These are phyloP conservation scores for Erinaceus europaeus DNA, from an alignment of 2,113 vertebrate species.

Conservation along the genomic window DNA sequence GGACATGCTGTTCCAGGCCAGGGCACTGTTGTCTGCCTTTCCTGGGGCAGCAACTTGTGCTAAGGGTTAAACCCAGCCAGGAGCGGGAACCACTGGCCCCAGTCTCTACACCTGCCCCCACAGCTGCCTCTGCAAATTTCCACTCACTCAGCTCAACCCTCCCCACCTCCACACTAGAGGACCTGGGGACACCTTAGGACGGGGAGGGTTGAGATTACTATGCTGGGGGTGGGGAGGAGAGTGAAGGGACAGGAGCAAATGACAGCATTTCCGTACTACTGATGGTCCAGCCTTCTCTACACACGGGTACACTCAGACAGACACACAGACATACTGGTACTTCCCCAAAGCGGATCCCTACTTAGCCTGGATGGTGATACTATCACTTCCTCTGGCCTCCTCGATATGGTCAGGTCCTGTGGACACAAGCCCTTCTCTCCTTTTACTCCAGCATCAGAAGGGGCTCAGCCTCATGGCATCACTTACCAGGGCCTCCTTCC, in stretches of 20 bases:
- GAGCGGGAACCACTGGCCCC: background rate
- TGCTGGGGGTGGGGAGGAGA: too few species aligned
- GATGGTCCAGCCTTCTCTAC: background rate
- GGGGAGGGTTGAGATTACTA: background rate
- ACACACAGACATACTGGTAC: background rate
- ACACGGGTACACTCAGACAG: background rate
- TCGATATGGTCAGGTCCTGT: background rate
- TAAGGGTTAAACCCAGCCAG: background rate
- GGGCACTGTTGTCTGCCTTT: background rate
- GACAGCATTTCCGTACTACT: background rate
- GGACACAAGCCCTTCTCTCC: background rate
- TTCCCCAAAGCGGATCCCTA: background rate
- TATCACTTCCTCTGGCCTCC: too few species aligned
- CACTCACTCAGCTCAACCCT: background rate
- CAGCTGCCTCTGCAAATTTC: background rate
- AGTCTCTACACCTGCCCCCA: background rate
- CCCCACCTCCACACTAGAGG: background rate
- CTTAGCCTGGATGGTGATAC: background rate
- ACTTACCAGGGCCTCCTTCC: slow-evolving; percentile 63
- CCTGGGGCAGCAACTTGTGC: background rate
- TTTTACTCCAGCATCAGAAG: background rate
- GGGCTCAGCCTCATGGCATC: background rate
- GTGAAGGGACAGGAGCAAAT: background rate
- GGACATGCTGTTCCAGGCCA: slow-evolving; percentile 12
- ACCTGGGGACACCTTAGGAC: background rate